These are phyloP conservation scores for Piaya cayana DNA, from an alignment of 2,113 vertebrate genomes.

Conservation along the genomic window DNA sequence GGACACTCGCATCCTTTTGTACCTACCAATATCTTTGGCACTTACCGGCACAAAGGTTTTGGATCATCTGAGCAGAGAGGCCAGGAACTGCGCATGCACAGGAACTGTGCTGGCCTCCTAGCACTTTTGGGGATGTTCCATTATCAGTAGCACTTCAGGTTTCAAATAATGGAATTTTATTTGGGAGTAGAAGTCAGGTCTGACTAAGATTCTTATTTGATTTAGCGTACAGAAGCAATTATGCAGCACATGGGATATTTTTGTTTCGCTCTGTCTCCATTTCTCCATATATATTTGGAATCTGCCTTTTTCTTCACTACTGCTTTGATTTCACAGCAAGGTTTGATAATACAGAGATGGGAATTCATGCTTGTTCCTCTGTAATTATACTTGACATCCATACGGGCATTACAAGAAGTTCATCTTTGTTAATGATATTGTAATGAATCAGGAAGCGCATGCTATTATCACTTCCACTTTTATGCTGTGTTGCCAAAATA, in stretches of 20 bases:
- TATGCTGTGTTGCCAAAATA: conserved; percentile 39
- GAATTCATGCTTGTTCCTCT: conserved; percentile 26
- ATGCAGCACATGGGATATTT: neutral
- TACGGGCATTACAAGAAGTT: neutral
- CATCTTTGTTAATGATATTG: conserved; percentile 20
- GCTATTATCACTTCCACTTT: conserved; percentile 30
- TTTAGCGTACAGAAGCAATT: neutral
- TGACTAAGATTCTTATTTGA: neutral
- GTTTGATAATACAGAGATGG: conserved; percentile 4
- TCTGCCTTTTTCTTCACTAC: neutral
- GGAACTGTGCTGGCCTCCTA: neutral
- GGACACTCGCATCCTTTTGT: neutral
- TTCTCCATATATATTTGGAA: neutral
- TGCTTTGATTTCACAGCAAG: conserved; percentile 15
- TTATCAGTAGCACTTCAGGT: neutral
- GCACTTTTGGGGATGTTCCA: neutral
- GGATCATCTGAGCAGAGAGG: neutral
- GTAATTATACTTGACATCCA: conserved; percentile 45
- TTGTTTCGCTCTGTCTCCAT: neutral
- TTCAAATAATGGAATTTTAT: neutral
- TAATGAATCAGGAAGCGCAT: conserved; percentile 22
- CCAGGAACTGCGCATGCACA: neutral
- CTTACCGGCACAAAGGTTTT: neutral
- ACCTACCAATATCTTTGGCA: neutral
- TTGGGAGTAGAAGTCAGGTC: neutral